A percentile compares a stretch with the other conserved stretches of the same genome.
These are phyloP conservation scores for Actinia equina DNA, from an alignment of 64 coral and sea anemone species.

Conservation along the genomic window DNA sequence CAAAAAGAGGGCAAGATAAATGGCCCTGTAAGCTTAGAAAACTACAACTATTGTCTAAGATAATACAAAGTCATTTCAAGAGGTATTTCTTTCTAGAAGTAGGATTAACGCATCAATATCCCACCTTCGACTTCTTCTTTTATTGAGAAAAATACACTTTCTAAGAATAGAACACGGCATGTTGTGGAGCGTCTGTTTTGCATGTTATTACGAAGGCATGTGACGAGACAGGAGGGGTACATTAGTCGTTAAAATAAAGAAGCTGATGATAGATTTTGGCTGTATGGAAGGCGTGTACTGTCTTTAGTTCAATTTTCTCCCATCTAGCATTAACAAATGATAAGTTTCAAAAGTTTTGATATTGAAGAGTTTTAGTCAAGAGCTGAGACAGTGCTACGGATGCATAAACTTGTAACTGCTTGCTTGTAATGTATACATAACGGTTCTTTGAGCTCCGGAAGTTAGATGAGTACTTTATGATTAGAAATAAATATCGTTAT, in stretches of 20 bases:
- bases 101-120: constrained; percentile 11
- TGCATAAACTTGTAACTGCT: neutral
- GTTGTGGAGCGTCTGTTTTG: neutral
- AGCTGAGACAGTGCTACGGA: neutral
- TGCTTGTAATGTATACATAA: neutral
- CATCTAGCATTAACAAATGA: neutral
- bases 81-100: constrained; percentile 2
- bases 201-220: neutral
- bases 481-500: neutral
- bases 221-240: neutral
- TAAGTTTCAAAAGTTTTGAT: neutral
- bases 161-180: neutral
- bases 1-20: constrained; percentile 1
- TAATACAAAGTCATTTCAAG: neutral
- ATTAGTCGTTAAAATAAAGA: neutral
- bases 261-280: neutral
- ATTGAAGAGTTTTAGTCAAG: neutral
- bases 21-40: neutral
- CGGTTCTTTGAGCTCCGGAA: neutral
- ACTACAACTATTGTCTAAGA: constrained; percentile 11
- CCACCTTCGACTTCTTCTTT: neutral
- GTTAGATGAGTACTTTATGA: neutral
- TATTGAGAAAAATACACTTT: neutral
- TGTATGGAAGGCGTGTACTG: neutral
- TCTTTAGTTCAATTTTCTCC: neutral